Evolutionary conservation across 2,888 invertebrate species (phyloP), one percentile per base, ranked within the genome.

Genomic region (Pollenia angustigena): DNA sequence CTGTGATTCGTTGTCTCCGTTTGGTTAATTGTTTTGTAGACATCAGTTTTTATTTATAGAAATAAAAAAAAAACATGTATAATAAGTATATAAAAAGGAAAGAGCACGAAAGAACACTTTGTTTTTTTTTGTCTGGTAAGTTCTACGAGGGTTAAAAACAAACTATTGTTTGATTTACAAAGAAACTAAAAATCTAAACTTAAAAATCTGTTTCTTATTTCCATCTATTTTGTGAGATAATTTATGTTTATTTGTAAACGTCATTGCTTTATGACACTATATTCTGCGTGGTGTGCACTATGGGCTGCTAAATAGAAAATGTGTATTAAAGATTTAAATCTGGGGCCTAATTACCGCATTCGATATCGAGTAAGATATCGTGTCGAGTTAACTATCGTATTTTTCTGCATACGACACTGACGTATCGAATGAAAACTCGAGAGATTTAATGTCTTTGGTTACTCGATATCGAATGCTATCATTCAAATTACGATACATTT

Each of bases 141-240:
- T 54, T 18, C 23, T 23, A 14, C 40, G 69, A 80, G 66, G 4
- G 44, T 69, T 76, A 48, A 9, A 54, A 44, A 52, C 62, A 69
- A 76, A 54, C 62, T 76, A 82, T 82, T 82, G 75, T 82, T 76
- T 62, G 32, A 3, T 71, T 62, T 62, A 54, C 68, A 76, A 82
- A 46, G 60, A 76, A 76, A 62, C 56, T 71, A 44, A 42, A 85
- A 85, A 60, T 79, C 66, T 79, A 11, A 72, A 66, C 18, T 46
- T 44, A 56, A 82, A 32, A 86, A 81, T 71, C 75, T 62, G 75
- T 83, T 80, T 80, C 79, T 80, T 75, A 72, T 80, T 83, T 76
- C 54, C 80, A 86, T 71, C 66, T 86, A 83, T 66, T 83, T 79
- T 50, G 44, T 52, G 56, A 54, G 46, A 75, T 75, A 68, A 40